Conservation (phyloP, 2,113 vertebrate species). For the Hepsetus odoe region DNA sequence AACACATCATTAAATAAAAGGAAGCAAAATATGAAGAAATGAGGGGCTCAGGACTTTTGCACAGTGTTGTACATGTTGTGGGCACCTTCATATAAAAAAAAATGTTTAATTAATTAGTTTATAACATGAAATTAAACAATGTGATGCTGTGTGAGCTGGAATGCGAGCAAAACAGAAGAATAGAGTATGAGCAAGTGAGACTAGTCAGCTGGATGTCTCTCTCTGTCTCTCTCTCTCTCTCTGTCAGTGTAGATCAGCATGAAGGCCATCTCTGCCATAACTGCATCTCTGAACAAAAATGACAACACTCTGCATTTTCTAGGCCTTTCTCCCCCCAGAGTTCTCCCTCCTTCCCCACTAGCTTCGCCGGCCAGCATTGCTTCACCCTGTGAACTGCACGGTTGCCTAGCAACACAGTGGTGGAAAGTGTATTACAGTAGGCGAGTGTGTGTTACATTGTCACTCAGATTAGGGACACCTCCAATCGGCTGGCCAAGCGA, state of each 20-base stretch:
- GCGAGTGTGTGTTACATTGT: conserved; percentile 52
- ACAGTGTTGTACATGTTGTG: no score
- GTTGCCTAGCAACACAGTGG: conserved; percentile 76
- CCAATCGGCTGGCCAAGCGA: neutral
- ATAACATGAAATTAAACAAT: no score
- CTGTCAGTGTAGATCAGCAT: neutral
- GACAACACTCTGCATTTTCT: neutral
- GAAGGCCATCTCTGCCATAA: neutral
- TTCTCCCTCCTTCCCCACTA: neutral
- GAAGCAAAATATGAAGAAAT: no score
- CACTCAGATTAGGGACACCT: conserved; percentile 59
- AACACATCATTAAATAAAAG: no score
- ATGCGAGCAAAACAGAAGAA: no score
- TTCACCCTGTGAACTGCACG: conserved; percentile 68
- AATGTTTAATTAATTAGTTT: no score
- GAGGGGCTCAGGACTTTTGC: no score
- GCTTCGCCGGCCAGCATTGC: neutral
- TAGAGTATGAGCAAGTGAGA: no score
- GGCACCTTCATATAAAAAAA: no score
- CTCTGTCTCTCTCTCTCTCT: neutral
- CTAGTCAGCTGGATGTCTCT: no score
- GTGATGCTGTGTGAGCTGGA: no score
- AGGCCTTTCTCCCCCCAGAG: neutral
- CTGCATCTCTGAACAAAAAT: neutral
- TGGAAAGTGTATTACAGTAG: conserved; percentile 66